Evolutionary conservation across 2,113 vertebrate genomes (phyloP).

Genomic region (Osmerus mordax): DNA sequence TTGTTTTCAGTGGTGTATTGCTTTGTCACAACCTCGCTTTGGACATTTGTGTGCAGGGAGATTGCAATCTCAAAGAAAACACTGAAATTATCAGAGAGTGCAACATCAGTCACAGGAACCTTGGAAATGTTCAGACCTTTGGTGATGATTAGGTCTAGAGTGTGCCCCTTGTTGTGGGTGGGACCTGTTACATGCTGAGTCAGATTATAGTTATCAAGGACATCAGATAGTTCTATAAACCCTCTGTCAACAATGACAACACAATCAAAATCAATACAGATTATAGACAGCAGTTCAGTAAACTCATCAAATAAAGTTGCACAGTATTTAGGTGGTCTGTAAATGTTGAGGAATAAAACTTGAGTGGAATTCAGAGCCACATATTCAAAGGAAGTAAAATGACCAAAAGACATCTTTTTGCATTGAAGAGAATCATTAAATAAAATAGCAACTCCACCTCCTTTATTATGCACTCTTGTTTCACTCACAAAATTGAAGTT

Average conservation of each 20-base stretch:
- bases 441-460: background rate
- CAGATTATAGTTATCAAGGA: background rate
- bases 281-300: constrained; percentile 6
- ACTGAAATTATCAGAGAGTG: background rate
- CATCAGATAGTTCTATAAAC: background rate
- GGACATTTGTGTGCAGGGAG: background rate
- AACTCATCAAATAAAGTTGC: constrained; percentile 1
- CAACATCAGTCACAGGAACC: background rate
- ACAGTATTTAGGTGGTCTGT: background rate
- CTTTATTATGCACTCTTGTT: background rate
- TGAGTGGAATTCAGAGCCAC: background rate
- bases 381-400: constrained; percentile 11
- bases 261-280: constrained; percentile 1
- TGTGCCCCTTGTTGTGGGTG: background rate
- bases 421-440: background rate
- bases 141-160: constrained; percentile 1
- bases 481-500: constrained; percentile 2
- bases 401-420: constrained; percentile 6
- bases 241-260: background rate
- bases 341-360: constrained; percentile 4
- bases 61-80: background rate
- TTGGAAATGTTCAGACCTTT: constrained; percentile 13
- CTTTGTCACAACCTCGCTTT: background rate
- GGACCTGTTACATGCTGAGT: background rate
- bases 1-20: background rate